These are phyloP conservation scores for Spatulosminthurus flaviceps DNA, from an alignment of 2,888 invertebrate genomes.

Conservation along the genomic window DNA sequence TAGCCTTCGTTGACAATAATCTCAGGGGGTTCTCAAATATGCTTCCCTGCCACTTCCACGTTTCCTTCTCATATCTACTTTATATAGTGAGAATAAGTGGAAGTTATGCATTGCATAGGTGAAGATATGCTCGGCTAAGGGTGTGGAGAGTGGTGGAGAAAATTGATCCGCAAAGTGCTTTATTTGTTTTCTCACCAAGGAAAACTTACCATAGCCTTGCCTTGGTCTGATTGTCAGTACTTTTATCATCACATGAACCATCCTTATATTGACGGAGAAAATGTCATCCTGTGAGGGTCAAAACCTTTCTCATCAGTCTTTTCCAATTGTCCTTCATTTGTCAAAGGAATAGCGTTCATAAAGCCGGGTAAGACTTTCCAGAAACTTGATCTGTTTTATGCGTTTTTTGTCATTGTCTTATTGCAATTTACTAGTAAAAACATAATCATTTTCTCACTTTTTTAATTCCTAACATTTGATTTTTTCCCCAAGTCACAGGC, in stretches of 20 bases:
- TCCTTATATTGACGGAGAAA: neutral
- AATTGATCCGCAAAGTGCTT: conserved; percentile 21
- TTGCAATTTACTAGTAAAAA: too few relatives aligned
- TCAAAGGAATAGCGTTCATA: too few relatives aligned
- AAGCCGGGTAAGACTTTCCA: too few relatives aligned
- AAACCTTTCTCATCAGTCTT: too few relatives aligned
- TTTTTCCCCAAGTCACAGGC: too few relatives aligned
- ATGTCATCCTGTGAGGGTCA: neutral
- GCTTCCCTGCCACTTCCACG: too few relatives aligned
- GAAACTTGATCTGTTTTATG: too few relatives aligned
- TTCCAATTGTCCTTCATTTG: too few relatives aligned
- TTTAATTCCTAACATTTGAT: too few relatives aligned
- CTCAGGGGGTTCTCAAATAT: conserved; percentile 6
- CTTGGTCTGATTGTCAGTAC: neutral
- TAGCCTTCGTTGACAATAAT: conserved; percentile 29
- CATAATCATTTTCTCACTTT: too few relatives aligned
- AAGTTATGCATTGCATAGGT: neutral
- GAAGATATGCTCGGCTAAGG: neutral
- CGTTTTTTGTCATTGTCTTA: too few relatives aligned
- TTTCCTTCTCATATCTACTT: too few relatives aligned
- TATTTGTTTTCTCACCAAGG: conserved; percentile 21
- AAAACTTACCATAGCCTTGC: neutral
- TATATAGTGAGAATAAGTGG: neutral
- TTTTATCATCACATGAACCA: neutral
- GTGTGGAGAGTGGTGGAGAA: conserved; percentile 13